Base-by-base conservation (phyloP, 2,888 invertebrate species). In the Malthinus seriepunctatus region DNA sequence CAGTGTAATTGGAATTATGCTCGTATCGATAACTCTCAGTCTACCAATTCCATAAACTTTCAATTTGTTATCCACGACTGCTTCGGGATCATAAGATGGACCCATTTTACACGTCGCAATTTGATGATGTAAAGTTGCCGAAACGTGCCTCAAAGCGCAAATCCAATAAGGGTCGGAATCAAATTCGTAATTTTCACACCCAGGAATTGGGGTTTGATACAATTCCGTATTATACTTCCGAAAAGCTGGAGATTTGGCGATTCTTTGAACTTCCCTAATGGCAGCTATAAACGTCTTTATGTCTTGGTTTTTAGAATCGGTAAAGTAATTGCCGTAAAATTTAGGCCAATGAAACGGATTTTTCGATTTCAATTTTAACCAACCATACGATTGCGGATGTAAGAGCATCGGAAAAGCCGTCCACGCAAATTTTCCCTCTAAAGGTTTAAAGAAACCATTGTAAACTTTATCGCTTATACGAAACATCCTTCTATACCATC, bases 311-410 rank as follows among this genome's bases (percentile, higher is more conserved):
- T 68, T 76, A 4, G 82, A 80, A 69, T 87, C 83, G 0, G 86
- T 82, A 71, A 94, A 85, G 76, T 95, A 97, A 73, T 90, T 91
- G 0, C 92, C 89, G 65, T 91, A 85, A 51, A 93, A 82, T n/a
- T 84, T 78, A 0, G 94, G 92, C 67, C 87, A 84, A 0, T 85
- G 82, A 66, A 84, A 83, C 0, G 93, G 91, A 74, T 93, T 86
- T 56, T 80, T 85, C 8, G 86, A 88, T 69, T 82, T 83, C n/a
- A 95, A 80, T 74, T 80, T 81, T 0, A 91, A 76, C 60, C 84
- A 80, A 0, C 91, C 90, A 64, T 82, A 81, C n/a, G 90, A 90
- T 71, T 85, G 84, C 0, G 91, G 90, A 63, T 88, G 81, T 75
- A 90, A 83, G 32, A 90, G 73, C 79, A 90, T 88, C 0, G 90